Base-by-base conservation (phyloP, 2,888 invertebrate species). In the Diplazon laetatorius region DNA sequence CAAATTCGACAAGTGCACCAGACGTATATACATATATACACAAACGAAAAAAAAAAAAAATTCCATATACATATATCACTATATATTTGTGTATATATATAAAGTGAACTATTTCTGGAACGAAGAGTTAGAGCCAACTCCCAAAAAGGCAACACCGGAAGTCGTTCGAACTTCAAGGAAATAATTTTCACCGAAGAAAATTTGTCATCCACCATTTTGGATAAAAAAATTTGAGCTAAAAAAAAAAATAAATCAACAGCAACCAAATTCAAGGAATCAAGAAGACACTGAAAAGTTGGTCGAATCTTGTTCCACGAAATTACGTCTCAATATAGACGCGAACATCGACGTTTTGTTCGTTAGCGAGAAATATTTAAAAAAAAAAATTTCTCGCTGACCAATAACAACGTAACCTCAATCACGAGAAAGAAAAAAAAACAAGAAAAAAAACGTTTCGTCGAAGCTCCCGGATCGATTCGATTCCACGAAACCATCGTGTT, bases 91-190 rank as follows among this genome's bases (percentile, higher is more conserved):
- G 39, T 55, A 20, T 37, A 25, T 60, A 57, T 22, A 65, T 62
- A 59, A 16, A 16, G 37, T 39, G 68, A 30, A 68, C 57, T 77
- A 77, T 77, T 77, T 77, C 37, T 62, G 62, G 72, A 63, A 62
- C 46, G 20, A 37, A 25, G 75, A 68, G 72, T 75, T 68, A 62
- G 79, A 63, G 79, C 75, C 75, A 76, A 57, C 60, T 73, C 48
- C 55, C n/a, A 62, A 70, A 39, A 66, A 68, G 55, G 59, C 39
- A 16, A 55, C 48, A 69, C 42, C 12, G 30, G 25, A 63, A 70
- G 59, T 20, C 48, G 66, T 48, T 39, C 59, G n/a, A 65, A 39
- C 6, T 6, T 30, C 2, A 18, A 44, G 39, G 42, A 39, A 57
- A 22, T 59, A 30, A 50, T 57, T n/a, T 20, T 18, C 4, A 10